phyloP scores from a whole-genome alignment of 2,797 vertebrate genomes.

The Melanitta fusca region DNA sequence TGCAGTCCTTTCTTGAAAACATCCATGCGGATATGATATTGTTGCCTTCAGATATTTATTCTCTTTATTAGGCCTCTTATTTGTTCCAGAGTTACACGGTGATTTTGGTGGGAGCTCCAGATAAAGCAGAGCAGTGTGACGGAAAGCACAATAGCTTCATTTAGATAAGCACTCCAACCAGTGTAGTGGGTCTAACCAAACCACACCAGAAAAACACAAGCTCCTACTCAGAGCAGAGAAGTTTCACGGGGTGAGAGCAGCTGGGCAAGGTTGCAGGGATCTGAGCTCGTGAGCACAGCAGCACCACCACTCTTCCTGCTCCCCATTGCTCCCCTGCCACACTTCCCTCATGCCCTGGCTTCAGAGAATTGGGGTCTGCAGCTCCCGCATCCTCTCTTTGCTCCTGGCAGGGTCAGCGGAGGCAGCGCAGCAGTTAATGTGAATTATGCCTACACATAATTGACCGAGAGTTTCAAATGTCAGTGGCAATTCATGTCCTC shows the following conservation, averaged over 20 bases:
- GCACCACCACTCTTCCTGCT: not conserved
- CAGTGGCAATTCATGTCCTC: not conserved
- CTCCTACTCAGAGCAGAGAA: not conserved
- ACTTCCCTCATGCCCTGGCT: rapidly evolving
- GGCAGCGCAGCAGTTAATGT: not conserved
- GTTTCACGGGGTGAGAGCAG: not conserved
- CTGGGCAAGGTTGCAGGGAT: not conserved
- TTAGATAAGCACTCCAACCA: not conserved
- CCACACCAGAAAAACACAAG: not conserved
- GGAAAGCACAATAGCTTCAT: not conserved
- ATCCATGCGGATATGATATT: not conserved
- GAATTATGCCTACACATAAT: not conserved
- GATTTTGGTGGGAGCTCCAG: not conserved
- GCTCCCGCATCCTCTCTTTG: not conserved
- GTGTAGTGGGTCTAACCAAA: not conserved
- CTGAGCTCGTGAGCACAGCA: rapidly evolving
- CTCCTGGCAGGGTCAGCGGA: not conserved
- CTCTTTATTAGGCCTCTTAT: not conserved
- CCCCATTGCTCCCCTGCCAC: rapidly evolving
- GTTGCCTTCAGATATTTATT: not conserved
- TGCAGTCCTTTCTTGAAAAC: not conserved
- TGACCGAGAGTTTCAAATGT: conserved; percentile 3
- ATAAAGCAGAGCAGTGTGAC: not conserved
- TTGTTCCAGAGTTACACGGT: not conserved
- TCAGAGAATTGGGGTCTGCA: not conserved